Evolutionary conservation across 2,113 vertebrate genomes (phyloP).

Genomic region (Istiophorus platypterus): DNA sequence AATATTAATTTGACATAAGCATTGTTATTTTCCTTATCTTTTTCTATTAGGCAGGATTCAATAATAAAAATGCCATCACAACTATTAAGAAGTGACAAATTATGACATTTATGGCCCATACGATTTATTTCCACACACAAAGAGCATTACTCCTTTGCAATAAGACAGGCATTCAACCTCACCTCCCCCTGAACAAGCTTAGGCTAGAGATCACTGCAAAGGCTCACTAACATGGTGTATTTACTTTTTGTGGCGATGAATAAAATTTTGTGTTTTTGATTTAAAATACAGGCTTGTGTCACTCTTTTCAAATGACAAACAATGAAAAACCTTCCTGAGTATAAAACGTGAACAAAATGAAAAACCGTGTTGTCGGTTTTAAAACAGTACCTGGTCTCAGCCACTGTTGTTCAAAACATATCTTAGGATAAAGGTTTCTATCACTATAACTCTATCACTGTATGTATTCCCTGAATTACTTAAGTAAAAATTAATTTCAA

Average conservation of each 20-base stretch:
- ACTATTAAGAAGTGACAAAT: conserved; percentile 72
- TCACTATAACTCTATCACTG: neutral
- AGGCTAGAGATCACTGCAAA: conserved; percentile 15
- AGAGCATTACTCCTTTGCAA: conserved; percentile 54
- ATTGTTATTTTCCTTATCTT: conserved; percentile 75
- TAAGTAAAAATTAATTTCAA: conserved; percentile 26
- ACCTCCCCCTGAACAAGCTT: conserved; percentile 1
- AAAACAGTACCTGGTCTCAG: neutral
- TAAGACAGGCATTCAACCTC: conserved; percentile 23
- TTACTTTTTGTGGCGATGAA: neutral
- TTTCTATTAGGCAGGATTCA: conserved; percentile 72
- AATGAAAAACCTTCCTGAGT: neutral
- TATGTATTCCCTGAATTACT: neutral
- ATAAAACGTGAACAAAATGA: neutral
- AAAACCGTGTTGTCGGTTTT: conserved; percentile 1
- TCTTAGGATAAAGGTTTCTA: neutral
- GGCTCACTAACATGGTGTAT: conserved; percentile 8
- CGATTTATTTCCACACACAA: conserved; percentile 68
- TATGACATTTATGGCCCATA: conserved; percentile 69
- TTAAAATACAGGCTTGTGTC: neutral
- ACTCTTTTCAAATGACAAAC: neutral
- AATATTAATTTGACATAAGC: conserved; percentile 64
- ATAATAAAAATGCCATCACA: conserved; percentile 76
- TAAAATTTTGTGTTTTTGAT: neutral
- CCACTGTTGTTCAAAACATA: neutral